phyloP scores from a whole-genome alignment of 2,888 invertebrate species.

The Ectropis crepuscularia region DNA sequence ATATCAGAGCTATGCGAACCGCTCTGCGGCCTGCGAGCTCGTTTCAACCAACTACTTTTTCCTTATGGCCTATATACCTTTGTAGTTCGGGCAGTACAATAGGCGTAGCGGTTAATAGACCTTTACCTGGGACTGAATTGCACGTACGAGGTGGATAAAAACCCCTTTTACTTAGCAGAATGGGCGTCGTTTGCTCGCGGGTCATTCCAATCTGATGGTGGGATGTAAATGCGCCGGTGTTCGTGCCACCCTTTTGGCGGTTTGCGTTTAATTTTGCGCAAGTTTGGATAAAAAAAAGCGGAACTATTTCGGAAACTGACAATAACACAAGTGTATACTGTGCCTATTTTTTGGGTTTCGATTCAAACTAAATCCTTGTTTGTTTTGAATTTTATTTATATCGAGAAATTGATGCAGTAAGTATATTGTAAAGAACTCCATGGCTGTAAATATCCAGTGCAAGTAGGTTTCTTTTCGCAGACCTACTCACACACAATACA shows the following conservation, averaged over 20 bases:
- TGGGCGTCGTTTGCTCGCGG: constrained; percentile 15
- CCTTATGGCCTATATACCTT: constrained; percentile 29
- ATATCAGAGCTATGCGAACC: constrained; percentile 51
- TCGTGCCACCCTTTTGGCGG: background rate
- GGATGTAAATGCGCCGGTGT: constrained; percentile 5
- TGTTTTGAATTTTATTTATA: too few relatives aligned
- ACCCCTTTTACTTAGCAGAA: constrained; percentile 19
- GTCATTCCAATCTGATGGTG: constrained; percentile 10
- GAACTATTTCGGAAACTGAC: background rate
- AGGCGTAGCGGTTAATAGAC: constrained; percentile 24
- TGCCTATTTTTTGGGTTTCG: background rate
- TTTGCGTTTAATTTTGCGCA: constrained; percentile 1
- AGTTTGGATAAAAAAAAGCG: background rate
- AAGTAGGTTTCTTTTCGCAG: too few relatives aligned
- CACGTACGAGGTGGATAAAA: constrained; percentile 17
- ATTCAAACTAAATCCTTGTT: too few relatives aligned
- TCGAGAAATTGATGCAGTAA: too few relatives aligned
- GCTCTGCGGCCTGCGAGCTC: constrained; percentile 46
- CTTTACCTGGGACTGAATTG: constrained; percentile 11
- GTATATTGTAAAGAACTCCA: too few relatives aligned
- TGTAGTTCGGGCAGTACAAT: constrained; percentile 25
- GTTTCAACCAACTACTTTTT: constrained; percentile 35
- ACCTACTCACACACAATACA: too few relatives aligned
- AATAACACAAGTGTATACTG: background rate
- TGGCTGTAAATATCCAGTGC: too few relatives aligned